Conservation (phyloP, 2,797 vertebrate genomes). For the Bufotes viridis region DNA sequence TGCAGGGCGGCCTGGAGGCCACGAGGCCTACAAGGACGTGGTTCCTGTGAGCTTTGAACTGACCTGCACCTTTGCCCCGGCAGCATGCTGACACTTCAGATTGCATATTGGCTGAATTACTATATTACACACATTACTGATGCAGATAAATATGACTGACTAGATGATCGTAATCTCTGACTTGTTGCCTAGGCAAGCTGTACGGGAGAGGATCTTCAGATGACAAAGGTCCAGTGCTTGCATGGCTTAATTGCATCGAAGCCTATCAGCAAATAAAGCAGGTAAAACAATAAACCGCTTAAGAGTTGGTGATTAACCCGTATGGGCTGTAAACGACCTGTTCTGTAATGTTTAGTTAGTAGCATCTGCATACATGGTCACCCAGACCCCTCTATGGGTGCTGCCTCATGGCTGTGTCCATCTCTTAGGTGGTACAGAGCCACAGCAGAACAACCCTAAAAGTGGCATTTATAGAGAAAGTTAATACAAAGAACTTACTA, state of each 20-base stretch:
- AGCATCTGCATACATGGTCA: too few species aligned
- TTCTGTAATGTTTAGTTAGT: too few species aligned
- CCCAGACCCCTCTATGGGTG: too few species aligned
- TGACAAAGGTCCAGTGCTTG: conserved; percentile 95
- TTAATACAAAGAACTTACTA: too few species aligned
- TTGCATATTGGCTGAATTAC: conserved; percentile 17
- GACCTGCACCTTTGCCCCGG: conserved; percentile 1
- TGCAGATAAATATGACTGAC: conserved; percentile 5
- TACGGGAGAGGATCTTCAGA: conserved; percentile 94
- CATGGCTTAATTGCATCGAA: conserved; percentile 95
- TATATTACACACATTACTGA: background rate
- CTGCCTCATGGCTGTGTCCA: too few species aligned
- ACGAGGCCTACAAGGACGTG: background rate
- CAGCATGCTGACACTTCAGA: conserved; percentile 20
- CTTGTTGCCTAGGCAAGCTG: conserved; percentile 81
- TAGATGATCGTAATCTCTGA: conserved; percentile 3
- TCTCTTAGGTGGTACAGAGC: too few species aligned
- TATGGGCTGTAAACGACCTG: background rate
- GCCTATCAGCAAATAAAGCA: conserved; percentile 89
- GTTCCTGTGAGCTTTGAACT: background rate
- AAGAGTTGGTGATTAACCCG: background rate
- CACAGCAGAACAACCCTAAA: too few species aligned
- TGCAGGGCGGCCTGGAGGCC: background rate
- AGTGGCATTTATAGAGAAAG: too few species aligned
- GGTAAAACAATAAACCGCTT: conserved; percentile 69